phyloP scores from a whole-genome alignment of 1,140 invertebrate genomes.

The Eufriesea mexicana region DNA sequence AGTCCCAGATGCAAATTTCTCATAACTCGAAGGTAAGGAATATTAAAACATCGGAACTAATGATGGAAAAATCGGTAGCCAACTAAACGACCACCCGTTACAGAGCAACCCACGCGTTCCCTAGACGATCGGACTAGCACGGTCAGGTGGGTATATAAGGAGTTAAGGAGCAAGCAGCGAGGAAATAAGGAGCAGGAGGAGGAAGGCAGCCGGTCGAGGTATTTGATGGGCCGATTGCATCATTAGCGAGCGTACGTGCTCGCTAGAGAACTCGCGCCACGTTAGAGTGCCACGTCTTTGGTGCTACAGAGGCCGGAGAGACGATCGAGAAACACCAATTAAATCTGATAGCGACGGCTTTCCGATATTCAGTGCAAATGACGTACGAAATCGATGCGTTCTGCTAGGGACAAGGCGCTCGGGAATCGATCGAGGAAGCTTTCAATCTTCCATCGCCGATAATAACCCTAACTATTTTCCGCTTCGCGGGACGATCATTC shows the following conservation, averaged over 20 bases:
- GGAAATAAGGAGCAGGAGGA: constrained; percentile 57
- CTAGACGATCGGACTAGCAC: constrained; percentile 50
- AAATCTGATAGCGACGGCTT: constrained; percentile 60
- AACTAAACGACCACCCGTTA: constrained; percentile 61
- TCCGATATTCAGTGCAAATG: constrained; percentile 58
- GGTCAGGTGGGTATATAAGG: constrained; percentile 71
- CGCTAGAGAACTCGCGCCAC: constrained; percentile 43
- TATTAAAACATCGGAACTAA: no score
- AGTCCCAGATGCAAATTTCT: no score
- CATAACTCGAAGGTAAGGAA: no score
- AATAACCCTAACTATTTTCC: constrained; percentile 50
- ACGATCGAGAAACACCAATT: constrained; percentile 60
- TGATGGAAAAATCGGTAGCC: not conserved
- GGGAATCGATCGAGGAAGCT: constrained; percentile 40
- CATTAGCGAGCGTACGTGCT: constrained; percentile 72
- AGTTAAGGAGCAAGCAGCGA: constrained; percentile 59
- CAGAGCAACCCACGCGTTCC: constrained; percentile 66
- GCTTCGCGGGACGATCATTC: constrained; percentile 21
- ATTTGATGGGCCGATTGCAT: constrained; percentile 73
- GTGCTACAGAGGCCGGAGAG: not conserved
- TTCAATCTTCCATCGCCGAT: constrained; percentile 39
- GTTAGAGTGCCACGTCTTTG: constrained; percentile 12
- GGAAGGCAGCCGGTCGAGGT: constrained; percentile 56
- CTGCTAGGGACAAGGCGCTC: constrained; percentile 20
- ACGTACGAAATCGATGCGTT: constrained; percentile 39